Conservation (phyloP, 2,888 invertebrate genomes). For the Limnephilus auricula region DNA sequence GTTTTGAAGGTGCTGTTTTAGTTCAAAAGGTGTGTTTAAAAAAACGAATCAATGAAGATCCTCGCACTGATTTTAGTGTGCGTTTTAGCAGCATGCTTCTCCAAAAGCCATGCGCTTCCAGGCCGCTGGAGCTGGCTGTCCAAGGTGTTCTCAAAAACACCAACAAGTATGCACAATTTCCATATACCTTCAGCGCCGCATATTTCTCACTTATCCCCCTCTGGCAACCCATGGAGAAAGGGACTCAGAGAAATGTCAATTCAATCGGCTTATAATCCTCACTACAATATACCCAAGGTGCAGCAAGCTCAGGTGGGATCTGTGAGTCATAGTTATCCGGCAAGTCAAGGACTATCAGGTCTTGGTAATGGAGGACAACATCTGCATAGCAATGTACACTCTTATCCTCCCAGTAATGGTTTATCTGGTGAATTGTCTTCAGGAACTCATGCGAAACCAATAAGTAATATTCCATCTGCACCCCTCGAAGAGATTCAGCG, state of each 20-base stretch:
- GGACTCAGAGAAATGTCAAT: not conserved
- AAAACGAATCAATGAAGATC: not conserved
- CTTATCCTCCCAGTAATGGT: constrained; percentile 44
- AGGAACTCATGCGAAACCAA: constrained; percentile 15
- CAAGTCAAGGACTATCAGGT: constrained; percentile 51
- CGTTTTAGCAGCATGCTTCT: not conserved
- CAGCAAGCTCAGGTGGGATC: not conserved
- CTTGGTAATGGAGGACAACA: not conserved
- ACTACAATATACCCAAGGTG: not conserved
- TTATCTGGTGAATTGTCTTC: constrained; percentile 19
- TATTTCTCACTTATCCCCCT: not conserved
- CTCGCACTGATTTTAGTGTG: not conserved
- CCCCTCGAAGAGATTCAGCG: not conserved
- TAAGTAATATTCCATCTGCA: not conserved
- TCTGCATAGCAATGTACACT: not conserved
- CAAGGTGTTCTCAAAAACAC: not conserved
- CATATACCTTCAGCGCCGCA: not conserved
- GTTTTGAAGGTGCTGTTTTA: not conserved
- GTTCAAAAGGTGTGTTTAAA: not conserved
- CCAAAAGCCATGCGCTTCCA: not conserved
- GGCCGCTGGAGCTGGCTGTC: not conserved
- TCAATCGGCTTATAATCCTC: not conserved
- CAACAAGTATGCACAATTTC: not conserved
- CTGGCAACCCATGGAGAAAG: not conserved
- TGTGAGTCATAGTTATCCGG: constrained; percentile 45